Evolutionary conservation across 2,113 vertebrate species (phyloP).

Genomic region (Nycticorax nycticorax): DNA sequence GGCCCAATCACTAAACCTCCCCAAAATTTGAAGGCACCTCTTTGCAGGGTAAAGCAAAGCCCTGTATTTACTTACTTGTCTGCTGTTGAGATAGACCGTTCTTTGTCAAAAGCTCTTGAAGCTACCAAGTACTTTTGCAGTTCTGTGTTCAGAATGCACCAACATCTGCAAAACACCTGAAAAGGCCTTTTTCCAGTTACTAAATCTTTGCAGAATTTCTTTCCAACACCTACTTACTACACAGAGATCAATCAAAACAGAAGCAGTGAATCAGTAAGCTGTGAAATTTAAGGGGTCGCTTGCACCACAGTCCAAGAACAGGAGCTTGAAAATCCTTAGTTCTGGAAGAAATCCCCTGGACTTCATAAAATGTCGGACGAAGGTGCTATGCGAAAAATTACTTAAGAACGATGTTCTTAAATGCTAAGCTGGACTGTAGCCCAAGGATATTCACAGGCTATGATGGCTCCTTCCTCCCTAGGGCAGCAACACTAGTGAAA

Average conservation of each 20-base stretch:
- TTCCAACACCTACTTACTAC: neutral
- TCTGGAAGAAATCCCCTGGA: neutral
- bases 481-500: neutral
- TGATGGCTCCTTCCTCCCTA: neutral
- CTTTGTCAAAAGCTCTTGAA: neutral
- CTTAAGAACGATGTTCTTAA: neutral
- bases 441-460: neutral
- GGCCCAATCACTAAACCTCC: fast-evolving
- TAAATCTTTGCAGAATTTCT: neutral
- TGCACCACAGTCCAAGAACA: neutral
- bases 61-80: neutral
- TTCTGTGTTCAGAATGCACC: neutral
- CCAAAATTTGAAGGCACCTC: neutral
- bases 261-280: neutral
- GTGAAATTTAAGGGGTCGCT: neutral
- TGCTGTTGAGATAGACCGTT: neutral
- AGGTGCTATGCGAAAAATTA: neutral
- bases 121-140: neutral
- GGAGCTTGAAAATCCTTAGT: neutral
- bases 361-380: neutral
- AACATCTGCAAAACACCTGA: neutral
- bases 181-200: neutral
- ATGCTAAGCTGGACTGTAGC: neutral
- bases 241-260: neutral
- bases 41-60: neutral